These are phyloP conservation scores for Acanthosepion esculentum DNA, from an alignment of 2,888 invertebrate species.

Conservation along the genomic window DNA sequence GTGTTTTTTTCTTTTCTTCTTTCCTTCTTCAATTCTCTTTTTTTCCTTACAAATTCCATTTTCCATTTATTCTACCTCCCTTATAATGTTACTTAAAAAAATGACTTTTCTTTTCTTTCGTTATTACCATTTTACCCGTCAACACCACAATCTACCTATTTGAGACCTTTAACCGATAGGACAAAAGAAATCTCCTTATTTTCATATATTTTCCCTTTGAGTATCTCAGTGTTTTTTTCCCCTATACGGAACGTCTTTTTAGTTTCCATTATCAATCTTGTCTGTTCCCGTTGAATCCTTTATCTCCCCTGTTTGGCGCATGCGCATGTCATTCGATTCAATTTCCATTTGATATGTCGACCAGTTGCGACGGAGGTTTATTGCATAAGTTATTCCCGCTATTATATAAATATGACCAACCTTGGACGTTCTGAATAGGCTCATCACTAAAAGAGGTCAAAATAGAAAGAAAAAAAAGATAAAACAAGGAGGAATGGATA, in stretches of 20 bases:
- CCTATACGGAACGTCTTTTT: neutral
- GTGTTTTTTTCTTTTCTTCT: too few relatives aligned
- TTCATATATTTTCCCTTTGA: slow-evolving; percentile 33
- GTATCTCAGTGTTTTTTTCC: neutral
- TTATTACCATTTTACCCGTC: neutral
- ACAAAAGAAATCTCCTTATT: neutral
- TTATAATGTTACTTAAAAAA: too few relatives aligned
- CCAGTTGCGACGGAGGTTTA: neutral
- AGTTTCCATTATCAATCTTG: neutral
- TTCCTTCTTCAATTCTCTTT: too few relatives aligned
- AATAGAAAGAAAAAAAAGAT: neutral
- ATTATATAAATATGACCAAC: slow-evolving; percentile 6
- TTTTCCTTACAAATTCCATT: too few relatives aligned
- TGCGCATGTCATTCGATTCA: neutral
- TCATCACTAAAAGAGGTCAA: neutral
- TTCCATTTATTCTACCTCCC: too few relatives aligned
- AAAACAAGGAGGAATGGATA: too few relatives aligned
- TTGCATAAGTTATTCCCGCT: neutral
- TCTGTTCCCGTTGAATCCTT: neutral
- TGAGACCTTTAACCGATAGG: neutral
- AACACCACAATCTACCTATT: neutral
- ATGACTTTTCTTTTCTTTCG: neutral
- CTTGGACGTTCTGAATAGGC: neutral
- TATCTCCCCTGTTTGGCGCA: neutral
- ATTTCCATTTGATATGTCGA: neutral